A percentile compares a stretch with the other conserved stretches of the same genome.
Conservation (phyloP, 2,888 invertebrate species). For the Griposia aprilina region DNA sequence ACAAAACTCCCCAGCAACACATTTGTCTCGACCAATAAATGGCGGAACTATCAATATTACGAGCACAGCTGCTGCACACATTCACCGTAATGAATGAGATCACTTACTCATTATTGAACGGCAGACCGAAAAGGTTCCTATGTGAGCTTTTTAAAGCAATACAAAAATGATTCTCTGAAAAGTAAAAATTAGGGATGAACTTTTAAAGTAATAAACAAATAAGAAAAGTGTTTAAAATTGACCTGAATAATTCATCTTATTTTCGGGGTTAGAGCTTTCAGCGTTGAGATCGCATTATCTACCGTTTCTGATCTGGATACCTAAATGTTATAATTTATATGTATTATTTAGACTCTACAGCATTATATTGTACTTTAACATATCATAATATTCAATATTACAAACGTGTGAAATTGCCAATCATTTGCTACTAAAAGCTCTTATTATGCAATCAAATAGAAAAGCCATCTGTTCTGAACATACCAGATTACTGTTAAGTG, state of each 20-base stretch:
- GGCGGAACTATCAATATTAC: conserved; percentile 40
- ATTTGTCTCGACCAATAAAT: conserved; percentile 9
- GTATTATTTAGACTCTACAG: neutral
- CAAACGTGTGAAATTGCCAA: conserved; percentile 3
- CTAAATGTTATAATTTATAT: neutral
- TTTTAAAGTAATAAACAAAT: neutral
- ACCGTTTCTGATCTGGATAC: neutral
- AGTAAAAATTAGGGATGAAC: neutral
- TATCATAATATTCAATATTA: neutral
- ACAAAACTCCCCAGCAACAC: conserved; percentile 2
- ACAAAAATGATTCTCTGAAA: neutral
- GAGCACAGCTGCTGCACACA: conserved; percentile 64
- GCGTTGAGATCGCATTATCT: neutral
- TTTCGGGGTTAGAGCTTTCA: neutral
- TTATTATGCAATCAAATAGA: conserved; percentile 17
- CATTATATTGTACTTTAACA: too few species aligned
- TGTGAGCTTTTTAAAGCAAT: conserved; percentile 24
- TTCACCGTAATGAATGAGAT: conserved; percentile 69
- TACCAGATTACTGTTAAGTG: conserved; percentile 46
- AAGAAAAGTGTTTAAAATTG: conserved; percentile 4
- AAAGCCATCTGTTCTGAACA: conserved; percentile 23
- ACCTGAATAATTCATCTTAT: conserved; percentile 17
- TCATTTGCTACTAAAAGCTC: neutral
- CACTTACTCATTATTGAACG: conserved; percentile 52
- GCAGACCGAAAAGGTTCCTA: conserved; percentile 42